Base-by-base conservation (phyloP, 53 echinoderm and acorn worm genomes). In the Luidia sarsii region DNA sequence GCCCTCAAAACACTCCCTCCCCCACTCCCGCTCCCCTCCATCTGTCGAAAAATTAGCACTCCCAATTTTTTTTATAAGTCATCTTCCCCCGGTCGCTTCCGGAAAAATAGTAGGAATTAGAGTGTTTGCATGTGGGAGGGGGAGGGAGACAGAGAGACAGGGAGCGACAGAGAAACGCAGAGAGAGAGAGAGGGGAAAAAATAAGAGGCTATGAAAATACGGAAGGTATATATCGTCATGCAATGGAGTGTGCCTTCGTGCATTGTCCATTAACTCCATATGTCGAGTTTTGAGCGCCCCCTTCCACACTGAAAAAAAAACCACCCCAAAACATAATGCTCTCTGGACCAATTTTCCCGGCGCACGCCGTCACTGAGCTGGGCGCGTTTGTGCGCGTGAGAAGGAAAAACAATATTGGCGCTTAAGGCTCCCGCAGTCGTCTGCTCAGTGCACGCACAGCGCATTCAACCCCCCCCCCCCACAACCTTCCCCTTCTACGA, bases 151-250 rank as follows among this genome's bases (percentile, higher is more conserved):
- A n/a, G n/a, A n/a, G n/a, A n/a, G n/a, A n/a, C n/a, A n/a, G n/a
- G n/a, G n/a, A n/a, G n/a, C n/a, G n/a, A n/a, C n/a, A n/a, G n/a
- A n/a, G n/a, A n/a, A n/a, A n/a, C n/a, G n/a, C n/a, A n/a, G n/a
- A n/a, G n/a, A n/a, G n/a, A n/a, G n/a, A n/a, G n/a, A n/a, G n/a
- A n/a, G n/a, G n/a, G n/a, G n/a, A n/a, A n/a, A n/a, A n/a, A 59
- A 77, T 60, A 77, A 16, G 43, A 61, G 77, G 61, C 77, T 77
- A 77, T 61, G 45, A 77, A 77, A 77, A 77, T 77, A 77, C 32
- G 27, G 61, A 61, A 22, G 49, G 10, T 67, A 61, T 77, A 77
- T 61, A 77, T 77, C 60, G 77, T 60, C 28, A 61, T 77, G 48
- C 60, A 45, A 23, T 46, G 77, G 67, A 29, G 41, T 16, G 36